These are phyloP conservation scores for Tamias sibiricus DNA, from an alignment of 2,113 vertebrate species.

Conservation along the genomic window DNA sequence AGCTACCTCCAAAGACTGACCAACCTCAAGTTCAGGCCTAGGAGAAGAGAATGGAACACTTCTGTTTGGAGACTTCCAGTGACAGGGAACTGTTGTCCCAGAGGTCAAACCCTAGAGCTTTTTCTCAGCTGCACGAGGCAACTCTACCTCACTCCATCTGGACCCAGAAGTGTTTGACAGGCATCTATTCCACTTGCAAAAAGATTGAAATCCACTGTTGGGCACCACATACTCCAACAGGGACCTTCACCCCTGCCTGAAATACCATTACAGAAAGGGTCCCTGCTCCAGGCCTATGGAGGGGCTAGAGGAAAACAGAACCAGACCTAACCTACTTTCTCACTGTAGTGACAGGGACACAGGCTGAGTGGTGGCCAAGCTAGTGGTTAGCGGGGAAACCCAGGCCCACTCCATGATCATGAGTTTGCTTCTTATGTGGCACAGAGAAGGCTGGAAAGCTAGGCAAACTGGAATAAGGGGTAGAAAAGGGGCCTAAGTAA, in stretches of 20 bases:
- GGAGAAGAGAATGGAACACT: not conserved
- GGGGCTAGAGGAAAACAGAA: not conserved
- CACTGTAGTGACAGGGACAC: not conserved
- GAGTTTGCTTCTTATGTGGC: not conserved
- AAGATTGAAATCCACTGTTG: not conserved
- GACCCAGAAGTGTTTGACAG: not conserved
- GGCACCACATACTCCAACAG: not conserved
- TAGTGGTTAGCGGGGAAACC: not conserved
- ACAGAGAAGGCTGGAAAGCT: not conserved
- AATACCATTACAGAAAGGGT: not conserved
- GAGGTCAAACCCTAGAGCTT: not conserved
- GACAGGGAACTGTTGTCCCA: not conserved
- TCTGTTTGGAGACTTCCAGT: not conserved
- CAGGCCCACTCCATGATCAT: not conserved
- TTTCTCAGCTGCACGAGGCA: not conserved
- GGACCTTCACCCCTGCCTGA: not conserved
- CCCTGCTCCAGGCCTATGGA: not conserved
- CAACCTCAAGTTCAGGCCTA: not conserved
- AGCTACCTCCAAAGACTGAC: not conserved
- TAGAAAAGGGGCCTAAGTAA: not conserved
- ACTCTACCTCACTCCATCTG: not conserved
- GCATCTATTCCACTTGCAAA: not conserved
- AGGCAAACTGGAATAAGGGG: not conserved
- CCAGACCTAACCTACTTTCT: not conserved
- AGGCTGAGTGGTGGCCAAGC: not conserved